phyloP scores from a whole-genome alignment of 2,113 vertebrate species.

The Pedetes capensis region DNA sequence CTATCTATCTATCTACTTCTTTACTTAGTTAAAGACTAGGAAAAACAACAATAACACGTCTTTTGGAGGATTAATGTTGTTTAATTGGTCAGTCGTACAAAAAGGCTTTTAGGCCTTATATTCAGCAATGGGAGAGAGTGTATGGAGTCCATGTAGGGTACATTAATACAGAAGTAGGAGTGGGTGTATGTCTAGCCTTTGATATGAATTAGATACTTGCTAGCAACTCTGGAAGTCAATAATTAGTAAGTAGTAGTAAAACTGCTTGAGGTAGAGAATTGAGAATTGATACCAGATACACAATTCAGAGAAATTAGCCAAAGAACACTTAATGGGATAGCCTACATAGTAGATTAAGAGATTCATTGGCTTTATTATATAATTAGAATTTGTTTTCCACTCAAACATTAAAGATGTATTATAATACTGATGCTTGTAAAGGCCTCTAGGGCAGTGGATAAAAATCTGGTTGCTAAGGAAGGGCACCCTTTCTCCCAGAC shows the following conservation, averaged over 20 bases:
- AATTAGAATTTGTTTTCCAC: constrained; percentile 23
- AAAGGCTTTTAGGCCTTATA: neutral
- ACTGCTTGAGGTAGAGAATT: neutral
- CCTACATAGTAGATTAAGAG: neutral
- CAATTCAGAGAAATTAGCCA: constrained; percentile 26
- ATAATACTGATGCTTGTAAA: constrained; percentile 42
- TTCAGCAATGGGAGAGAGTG: neutral
- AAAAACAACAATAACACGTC: neutral
- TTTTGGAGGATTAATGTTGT: neutral
- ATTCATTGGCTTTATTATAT: neutral
- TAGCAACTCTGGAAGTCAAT: neutral
- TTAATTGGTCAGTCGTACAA: neutral
- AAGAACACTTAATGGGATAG: constrained; percentile 16
- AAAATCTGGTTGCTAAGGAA: constrained; percentile 35
- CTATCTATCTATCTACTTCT: neutral
- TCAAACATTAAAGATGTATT: constrained; percentile 52
- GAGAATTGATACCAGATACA: neutral
- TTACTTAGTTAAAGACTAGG: neutral
- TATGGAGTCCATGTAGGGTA: neutral
- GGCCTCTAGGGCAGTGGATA: neutral
- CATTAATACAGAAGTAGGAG: neutral
- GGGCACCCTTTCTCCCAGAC: neutral
- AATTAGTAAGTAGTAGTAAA: constrained; percentile 25
- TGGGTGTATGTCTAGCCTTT: neutral
- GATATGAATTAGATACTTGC: neutral